Conservation (phyloP, 2,888 invertebrate genomes). For the Eupeodes latifasciatus region DNA sequence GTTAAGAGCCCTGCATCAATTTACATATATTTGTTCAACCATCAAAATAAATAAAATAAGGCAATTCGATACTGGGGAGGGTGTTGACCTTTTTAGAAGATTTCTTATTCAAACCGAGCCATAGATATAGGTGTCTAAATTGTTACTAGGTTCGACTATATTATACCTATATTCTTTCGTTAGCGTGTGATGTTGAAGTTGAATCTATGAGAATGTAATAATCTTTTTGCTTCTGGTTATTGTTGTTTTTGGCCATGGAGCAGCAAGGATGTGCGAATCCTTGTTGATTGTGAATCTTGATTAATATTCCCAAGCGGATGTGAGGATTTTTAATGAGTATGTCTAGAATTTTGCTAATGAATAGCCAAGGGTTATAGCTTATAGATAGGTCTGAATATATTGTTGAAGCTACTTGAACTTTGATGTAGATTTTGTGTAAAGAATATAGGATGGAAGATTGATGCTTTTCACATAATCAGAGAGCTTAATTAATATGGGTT, state of each 20-base stretch:
- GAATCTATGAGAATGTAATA: neutral
- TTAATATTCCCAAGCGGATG: constrained; percentile 50
- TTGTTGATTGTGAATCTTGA: constrained; percentile 14
- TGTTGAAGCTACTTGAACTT: constrained; percentile 1
- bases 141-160: neutral
- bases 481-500: constrained; percentile 43
- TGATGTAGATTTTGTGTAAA: neutral
- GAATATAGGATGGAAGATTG: neutral
- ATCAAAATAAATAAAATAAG: constrained; percentile 15
- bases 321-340: constrained; percentile 43
- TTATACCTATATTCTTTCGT: constrained; percentile 27
- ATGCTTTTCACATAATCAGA: neutral
- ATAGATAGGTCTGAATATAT: neutral
- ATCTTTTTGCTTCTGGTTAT: neutral
- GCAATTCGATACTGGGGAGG: neutral
- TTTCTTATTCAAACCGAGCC: constrained; percentile 1
- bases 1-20: constrained; percentile 27
- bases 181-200: neutral
- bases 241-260: neutral
- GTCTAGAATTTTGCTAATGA: constrained; percentile 45
- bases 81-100: constrained; percentile 56
- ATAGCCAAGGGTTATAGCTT: constrained; percentile 19
- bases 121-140: neutral
- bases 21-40: constrained; percentile 25
- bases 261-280: constrained; percentile 10